These are phyloP conservation scores for Eupleurogrammus muticus DNA, from an alignment of 2,797 vertebrate species.

Conservation along the genomic window DNA sequence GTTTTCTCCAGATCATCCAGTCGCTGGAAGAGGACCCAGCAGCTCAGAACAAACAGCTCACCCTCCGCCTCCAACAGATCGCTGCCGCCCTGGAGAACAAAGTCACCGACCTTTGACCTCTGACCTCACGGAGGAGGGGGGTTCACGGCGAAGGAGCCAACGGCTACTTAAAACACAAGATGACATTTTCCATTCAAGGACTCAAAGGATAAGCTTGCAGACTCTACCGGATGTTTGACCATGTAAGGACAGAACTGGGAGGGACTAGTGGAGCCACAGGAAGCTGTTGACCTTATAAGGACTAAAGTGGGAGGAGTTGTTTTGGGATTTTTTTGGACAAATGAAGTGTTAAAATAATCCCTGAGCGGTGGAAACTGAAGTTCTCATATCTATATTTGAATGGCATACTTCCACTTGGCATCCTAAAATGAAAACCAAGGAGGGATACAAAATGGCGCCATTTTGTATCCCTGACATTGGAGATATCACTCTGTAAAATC, in stretches of 20 bases:
- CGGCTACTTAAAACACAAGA: constrained; percentile 41
- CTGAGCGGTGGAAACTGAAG: constrained; percentile 25
- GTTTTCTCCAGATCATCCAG: constrained; percentile 89
- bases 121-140: constrained; percentile 28
- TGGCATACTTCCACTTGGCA: constrained; percentile 12
- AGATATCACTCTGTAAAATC: constrained; percentile 35
- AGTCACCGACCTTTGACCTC: constrained; percentile 95
- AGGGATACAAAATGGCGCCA: constrained; percentile 18
- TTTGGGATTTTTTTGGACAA: constrained; percentile 26
- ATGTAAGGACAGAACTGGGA: constrained; percentile 37
- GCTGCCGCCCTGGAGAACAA: constrained; percentile 97
- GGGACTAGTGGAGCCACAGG: constrained; percentile 35
- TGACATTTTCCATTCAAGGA: constrained; percentile 39
- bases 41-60: constrained; percentile 97
- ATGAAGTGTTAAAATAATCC: constrained; percentile 21
- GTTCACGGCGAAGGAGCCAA: constrained; percentile 7
- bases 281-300: constrained; percentile 38
- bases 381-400: constrained; percentile 2
- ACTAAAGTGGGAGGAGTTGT: constrained; percentile 30
- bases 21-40: constrained; percentile 96
- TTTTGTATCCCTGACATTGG: neutral
- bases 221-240: constrained; percentile 50
- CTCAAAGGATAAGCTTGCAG: constrained; percentile 30
- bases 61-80: constrained; percentile 96
- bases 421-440: constrained; percentile 13